Conservation (phyloP, 2,113 vertebrate genomes). For the Telmatochromis brichardi region DNA sequence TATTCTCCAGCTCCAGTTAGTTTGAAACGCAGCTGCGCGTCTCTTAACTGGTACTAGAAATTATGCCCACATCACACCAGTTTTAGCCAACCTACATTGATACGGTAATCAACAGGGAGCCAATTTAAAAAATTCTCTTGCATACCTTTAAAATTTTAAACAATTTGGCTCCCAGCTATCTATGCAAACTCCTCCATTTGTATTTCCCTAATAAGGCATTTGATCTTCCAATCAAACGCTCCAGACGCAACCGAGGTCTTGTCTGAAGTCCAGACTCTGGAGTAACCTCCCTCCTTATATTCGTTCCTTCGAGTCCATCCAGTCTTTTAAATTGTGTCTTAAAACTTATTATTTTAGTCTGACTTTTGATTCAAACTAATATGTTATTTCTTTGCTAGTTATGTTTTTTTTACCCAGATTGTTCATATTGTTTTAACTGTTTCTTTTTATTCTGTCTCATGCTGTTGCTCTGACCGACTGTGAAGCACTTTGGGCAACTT, state of each 20-base stretch:
- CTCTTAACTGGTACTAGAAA: neutral
- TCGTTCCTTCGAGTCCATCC: neutral
- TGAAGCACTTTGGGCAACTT: neutral
- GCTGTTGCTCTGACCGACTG: neutral
- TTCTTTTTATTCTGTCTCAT: neutral
- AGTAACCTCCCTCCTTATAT: neutral
- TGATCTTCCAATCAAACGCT: neutral
- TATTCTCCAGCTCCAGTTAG: rapidly evolving
- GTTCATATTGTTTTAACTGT: neutral
- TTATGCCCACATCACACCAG: neutral
- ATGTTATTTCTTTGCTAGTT: rapidly evolving
- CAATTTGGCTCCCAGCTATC: neutral
- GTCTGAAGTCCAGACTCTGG: neutral
- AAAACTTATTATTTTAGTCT: no score
- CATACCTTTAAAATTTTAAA: neutral
- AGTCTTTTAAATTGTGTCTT: neutral
- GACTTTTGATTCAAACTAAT: neutral
- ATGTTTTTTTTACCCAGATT: rapidly evolving
- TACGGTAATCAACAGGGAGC: no score
- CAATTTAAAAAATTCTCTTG: neutral
- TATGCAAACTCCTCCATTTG: neutral
- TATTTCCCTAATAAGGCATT: rapidly evolving
- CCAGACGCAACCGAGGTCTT: neutral
- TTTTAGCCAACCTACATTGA: neutral
- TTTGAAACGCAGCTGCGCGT: rapidly evolving